Evolutionary conservation across 2,797 vertebrate genomes (phyloP).

Genomic region (Rhinatrema bivittatum): DNA sequence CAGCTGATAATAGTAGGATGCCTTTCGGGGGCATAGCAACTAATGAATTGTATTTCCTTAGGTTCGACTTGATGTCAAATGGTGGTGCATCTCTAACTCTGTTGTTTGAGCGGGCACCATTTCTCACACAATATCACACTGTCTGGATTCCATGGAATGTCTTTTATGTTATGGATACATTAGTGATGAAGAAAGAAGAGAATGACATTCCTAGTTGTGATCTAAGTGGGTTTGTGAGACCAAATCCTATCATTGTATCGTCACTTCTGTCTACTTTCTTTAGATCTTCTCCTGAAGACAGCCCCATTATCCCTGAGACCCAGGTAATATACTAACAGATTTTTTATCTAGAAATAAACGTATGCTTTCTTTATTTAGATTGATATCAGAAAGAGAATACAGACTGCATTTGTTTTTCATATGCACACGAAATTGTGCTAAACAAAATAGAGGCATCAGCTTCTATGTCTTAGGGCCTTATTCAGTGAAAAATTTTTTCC

Average conservation of each 20-base stretch:
- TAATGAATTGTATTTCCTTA: no score
- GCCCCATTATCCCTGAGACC: conserved; percentile 91
- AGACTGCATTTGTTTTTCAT: conserved; percentile 1
- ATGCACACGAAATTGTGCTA: no score
- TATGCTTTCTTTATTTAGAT: not conserved
- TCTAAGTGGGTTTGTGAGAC: conserved; percentile 83
- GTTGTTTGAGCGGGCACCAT: conserved; percentile 83
- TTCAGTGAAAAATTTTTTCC: no score
- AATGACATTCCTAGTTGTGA: conserved; percentile 93
- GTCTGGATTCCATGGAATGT: conserved; percentile 96
- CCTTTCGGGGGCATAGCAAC: no score
- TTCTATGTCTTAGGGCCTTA: no score
- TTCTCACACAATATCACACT: conserved; percentile 78
- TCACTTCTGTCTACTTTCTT: conserved; percentile 91
- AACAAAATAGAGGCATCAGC: no score
- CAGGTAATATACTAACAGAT: no score
- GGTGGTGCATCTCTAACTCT: conserved; percentile 87
- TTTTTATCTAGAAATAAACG: conserved; percentile 8
- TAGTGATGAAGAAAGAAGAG: conserved; percentile 93
- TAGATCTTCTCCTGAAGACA: conserved; percentile 85
- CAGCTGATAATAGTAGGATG: no score
- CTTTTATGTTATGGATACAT: conserved; percentile 92
- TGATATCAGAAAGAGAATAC: not conserved
- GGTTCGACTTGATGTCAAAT: conserved; percentile 93
- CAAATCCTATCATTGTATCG: conserved; percentile 80